Percentiles rank a stretch among this genome's conserved stretches.
Conservation (phyloP, 2,888 invertebrate genomes). For the Toxonevra muliebris region DNA sequence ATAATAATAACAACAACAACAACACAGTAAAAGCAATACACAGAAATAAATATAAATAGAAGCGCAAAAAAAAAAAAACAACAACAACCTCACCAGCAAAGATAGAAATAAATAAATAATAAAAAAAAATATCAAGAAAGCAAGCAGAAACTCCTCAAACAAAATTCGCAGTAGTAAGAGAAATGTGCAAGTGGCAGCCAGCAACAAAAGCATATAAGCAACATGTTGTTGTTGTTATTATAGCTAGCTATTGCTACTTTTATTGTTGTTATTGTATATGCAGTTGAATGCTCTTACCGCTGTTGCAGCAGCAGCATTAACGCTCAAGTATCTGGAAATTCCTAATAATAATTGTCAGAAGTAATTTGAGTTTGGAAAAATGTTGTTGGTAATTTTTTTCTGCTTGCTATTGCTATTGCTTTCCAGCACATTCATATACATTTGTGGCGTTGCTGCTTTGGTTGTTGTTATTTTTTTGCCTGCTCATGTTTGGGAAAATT, state of each 20-base stretch:
- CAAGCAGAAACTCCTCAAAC: too few relatives aligned
- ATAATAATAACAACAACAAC: too few relatives aligned
- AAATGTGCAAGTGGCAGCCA: too few relatives aligned
- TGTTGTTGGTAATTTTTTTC: slow-evolving; percentile 26
- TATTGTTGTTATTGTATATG: slow-evolving; percentile 43
- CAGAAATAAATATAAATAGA: too few relatives aligned
- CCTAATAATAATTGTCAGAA: slow-evolving; percentile 52
- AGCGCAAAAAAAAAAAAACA: background rate
- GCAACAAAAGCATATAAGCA: slow-evolving; percentile 49
- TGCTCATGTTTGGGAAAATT: slow-evolving; percentile 22
- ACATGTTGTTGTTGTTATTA: slow-evolving; percentile 43
- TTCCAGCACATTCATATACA: slow-evolving; percentile 14
- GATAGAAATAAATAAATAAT: too few relatives aligned
- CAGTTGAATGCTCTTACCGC: slow-evolving; percentile 50
- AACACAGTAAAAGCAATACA: background rate
- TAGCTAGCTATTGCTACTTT: slow-evolving; percentile 7
- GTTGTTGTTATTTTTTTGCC: slow-evolving; percentile 9
- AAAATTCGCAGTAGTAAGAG: too few relatives aligned
- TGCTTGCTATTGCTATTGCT: slow-evolving; percentile 37
- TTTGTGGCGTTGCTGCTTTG: slow-evolving; percentile 21
- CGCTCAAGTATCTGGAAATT: slow-evolving; percentile 47
- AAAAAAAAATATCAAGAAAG: too few relatives aligned
- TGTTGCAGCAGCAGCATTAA: slow-evolving; percentile 14
- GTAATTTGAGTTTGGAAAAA: slow-evolving; percentile 47
- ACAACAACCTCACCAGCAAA: slow-evolving; percentile 26